Evolutionary conservation across 2,113 vertebrate species (phyloP), one percentile per base, ranked within the genome.

Genomic region (Noctilio leporinus): DNA sequence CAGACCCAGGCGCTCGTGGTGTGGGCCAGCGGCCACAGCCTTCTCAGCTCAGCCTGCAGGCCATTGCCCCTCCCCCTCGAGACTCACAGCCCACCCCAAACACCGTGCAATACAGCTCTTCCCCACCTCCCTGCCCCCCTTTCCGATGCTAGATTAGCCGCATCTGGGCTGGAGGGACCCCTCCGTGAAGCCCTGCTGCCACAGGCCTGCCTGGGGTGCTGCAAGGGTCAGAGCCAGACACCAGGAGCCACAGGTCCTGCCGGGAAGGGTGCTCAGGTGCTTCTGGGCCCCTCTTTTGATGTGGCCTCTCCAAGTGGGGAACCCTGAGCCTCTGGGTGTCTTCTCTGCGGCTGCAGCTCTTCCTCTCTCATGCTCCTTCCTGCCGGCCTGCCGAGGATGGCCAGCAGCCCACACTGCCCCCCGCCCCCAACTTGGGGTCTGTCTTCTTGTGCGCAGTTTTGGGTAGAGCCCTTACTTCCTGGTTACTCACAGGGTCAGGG

Each of bases 21-120:
- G 70, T 57, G 77, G 87, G 65, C 76, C 70, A 57, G 93, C 2
- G 11, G 81, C 94, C 78, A 20, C 76, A 86, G 91, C 86, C 97
- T 69, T 82, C 95, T 92, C 82, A 55, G 65, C 10, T 1, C 90
- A 93, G 15, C 6, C 28, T 65, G 95, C 57, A 43, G 51, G 20
- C 53, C 80, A 19, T 16, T 5, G 55, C n/a, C n/a, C n/a, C 8
- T n/a, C 24, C 12, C 64, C 30, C 4, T 3, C 0, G 20, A 83
- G 59, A 43, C 16, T 10, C 22, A 33, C n/a, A 40, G 43, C 91
- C 47, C 67, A 38, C 40, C 85, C 51, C 51, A 14, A 19, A 64
- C 38, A 70, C 89, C 55, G 85, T 95, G 97, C 96, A 95, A 84
- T 96, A 92, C 45, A 67, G 70, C 59, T 49, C 72, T 7, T 69